A percentile compares a stretch with the other conserved stretches of the same genome.
Conservation (phyloP, 2,113 vertebrate genomes). For the Chinchilla lanigera region DNA sequence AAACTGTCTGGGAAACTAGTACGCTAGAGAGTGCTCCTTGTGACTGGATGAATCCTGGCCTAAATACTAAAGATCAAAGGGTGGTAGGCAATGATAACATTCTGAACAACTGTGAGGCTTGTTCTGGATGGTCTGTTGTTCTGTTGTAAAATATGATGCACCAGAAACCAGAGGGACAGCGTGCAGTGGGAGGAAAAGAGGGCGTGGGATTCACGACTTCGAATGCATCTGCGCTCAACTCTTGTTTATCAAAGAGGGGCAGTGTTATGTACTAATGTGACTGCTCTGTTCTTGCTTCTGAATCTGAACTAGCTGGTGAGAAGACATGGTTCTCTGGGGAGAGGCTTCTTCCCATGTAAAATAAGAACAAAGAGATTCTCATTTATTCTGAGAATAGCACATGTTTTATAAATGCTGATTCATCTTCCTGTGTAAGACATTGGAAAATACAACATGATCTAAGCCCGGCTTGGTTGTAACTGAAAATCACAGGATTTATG, state of each 20-base stretch:
- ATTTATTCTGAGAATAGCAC: neutral
- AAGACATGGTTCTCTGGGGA: neutral
- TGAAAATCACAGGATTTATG: neutral
- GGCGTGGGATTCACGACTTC: neutral
- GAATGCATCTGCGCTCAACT: neutral
- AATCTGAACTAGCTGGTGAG: neutral
- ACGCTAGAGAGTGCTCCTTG: neutral
- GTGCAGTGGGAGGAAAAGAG: rapidly evolving
- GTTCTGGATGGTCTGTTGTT: neutral
- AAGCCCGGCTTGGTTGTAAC: neutral
- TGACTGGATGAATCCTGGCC: neutral
- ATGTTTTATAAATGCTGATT: neutral
- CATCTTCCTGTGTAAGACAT: neutral
- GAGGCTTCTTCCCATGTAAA: neutral
- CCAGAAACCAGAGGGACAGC: neutral
- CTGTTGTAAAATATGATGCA: neutral
- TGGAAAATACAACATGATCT: neutral
- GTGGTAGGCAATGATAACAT: neutral
- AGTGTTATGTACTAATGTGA: neutral
- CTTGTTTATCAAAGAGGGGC: neutral
- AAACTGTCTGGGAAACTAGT: neutral
- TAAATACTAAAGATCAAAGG: neutral
- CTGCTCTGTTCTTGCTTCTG: neutral
- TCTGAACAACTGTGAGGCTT: neutral
- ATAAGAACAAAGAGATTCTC: neutral